These are phyloP conservation scores for Hydrophis major DNA, from an alignment of 2,797 vertebrate species.

Conservation along the genomic window DNA sequence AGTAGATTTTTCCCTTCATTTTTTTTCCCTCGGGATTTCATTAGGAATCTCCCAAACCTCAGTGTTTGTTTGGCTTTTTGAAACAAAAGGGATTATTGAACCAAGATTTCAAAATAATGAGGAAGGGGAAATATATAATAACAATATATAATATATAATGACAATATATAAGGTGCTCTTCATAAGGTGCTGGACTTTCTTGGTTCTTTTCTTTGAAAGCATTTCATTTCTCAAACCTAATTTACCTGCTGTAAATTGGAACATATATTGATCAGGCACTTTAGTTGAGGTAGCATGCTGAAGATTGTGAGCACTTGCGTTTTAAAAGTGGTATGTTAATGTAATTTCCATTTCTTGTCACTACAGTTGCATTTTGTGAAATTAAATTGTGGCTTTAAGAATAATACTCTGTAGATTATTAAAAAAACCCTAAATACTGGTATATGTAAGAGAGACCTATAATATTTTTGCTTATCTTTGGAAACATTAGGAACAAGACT, in stretches of 20 bases:
- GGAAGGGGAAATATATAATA: not conserved
- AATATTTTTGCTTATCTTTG: not conserved
- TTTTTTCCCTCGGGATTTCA: not conserved
- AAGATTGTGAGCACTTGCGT: not conserved
- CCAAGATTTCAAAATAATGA: not conserved
- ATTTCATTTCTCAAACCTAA: not conserved
- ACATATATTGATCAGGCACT: not conserved
- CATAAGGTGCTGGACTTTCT: no score
- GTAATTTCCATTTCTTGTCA: not conserved
- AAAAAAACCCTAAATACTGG: not conserved
- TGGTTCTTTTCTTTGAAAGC: no score
- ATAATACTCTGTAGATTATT: not conserved
- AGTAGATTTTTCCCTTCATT: not conserved
- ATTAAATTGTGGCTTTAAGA: not conserved
- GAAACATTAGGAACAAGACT: not conserved
- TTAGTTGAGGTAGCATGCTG: not conserved
- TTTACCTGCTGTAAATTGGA: not conserved
- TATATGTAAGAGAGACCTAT: not conserved
- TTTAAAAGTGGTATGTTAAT: not conserved
- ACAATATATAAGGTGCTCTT: no score
- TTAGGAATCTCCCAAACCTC: not conserved
- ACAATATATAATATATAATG: not conserved
- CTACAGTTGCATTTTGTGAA: not conserved
- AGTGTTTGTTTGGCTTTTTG: not conserved
- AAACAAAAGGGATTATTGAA: not conserved